A percentile compares a stretch with the other conserved stretches of the same genome.
Conservation (phyloP, 2,888 invertebrate species). For the Callyntrura sp. region DNA sequence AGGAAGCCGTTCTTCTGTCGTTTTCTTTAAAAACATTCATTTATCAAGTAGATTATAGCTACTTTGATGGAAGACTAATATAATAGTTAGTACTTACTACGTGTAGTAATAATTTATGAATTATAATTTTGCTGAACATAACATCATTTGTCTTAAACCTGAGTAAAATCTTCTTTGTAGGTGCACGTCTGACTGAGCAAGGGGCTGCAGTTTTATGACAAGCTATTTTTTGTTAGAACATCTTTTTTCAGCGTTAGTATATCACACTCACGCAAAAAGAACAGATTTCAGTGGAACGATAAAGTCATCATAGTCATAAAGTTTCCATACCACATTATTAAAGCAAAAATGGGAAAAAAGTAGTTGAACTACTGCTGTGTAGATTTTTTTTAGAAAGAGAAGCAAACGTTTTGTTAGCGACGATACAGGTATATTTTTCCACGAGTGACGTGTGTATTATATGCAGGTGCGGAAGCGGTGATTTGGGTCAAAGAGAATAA, state of each 20-base stretch:
- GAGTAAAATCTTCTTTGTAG: background rate
- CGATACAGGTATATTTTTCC: background rate
- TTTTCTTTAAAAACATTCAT: conserved; percentile 14
- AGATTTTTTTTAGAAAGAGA: background rate
- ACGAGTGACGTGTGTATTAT: background rate
- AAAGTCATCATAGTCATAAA: conserved; percentile 27
- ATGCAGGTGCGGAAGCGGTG: conserved; percentile 85
- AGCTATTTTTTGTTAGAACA: too few relatives aligned
- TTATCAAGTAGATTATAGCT: background rate
- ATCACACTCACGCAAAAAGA: background rate
- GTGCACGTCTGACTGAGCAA: too few relatives aligned
- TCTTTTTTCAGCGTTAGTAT: too few relatives aligned
- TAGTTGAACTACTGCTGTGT: background rate
- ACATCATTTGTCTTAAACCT: background rate
- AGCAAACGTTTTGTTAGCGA: background rate
- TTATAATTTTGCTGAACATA: conserved; percentile 43
- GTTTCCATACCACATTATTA: background rate
- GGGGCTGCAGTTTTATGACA: too few relatives aligned
- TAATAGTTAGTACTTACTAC: background rate
- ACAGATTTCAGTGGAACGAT: background rate
- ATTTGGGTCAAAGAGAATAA: conserved; percentile 90
- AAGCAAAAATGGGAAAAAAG: background rate
- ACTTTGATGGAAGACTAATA: background rate
- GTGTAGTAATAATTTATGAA: conserved; percentile 10
- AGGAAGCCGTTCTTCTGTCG: background rate